Evolutionary conservation across 2,113 vertebrate species (phyloP).

Genomic region (Ammospiza caudacuta): DNA sequence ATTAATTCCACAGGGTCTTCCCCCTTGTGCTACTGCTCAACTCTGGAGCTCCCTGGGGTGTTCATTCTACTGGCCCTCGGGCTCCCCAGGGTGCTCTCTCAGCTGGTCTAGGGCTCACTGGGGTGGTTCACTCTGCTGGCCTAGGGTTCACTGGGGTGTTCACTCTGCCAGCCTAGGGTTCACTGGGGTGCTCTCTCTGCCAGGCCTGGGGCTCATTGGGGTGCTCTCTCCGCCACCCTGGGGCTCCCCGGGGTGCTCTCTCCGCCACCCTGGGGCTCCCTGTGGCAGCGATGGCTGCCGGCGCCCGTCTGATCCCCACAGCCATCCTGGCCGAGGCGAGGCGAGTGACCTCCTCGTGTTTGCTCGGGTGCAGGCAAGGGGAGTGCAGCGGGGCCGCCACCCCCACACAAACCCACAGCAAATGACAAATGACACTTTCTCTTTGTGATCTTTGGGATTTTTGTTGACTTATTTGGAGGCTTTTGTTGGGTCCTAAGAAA

Average conservation of each 20-base stretch:
- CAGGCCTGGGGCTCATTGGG: fast-evolving
- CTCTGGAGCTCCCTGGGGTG: fast-evolving
- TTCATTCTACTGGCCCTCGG: fast-evolving
- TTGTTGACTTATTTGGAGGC: slow-evolving; percentile 92
- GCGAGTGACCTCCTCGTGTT: slow-evolving; percentile 82
- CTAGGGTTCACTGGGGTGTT: fast-evolving
- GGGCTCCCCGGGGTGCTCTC: too few species aligned
- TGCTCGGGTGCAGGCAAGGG: slow-evolving; percentile 78
- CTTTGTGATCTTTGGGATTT: slow-evolving; percentile 93
- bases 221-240: fast-evolving
- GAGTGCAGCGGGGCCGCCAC: slow-evolving; percentile 75
- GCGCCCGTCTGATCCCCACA: background rate
- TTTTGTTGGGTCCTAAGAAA: slow-evolving; percentile 92
- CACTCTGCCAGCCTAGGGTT: fast-evolving
- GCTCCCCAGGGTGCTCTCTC: background rate
- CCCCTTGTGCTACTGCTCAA: background rate
- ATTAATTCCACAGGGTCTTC: background rate
- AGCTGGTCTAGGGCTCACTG: fast-evolving
- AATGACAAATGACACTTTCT: slow-evolving; percentile 96
- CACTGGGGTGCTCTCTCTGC: fast-evolving
- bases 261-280: background rate
- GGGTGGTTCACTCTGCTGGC: fast-evolving
- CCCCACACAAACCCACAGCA: slow-evolving; percentile 84
- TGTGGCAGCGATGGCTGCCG: fast-evolving
- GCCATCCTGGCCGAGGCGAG: slow-evolving; percentile 27